Conservation (phyloP, 2,113 vertebrate species). For the Rhinoderma darwinii region DNA sequence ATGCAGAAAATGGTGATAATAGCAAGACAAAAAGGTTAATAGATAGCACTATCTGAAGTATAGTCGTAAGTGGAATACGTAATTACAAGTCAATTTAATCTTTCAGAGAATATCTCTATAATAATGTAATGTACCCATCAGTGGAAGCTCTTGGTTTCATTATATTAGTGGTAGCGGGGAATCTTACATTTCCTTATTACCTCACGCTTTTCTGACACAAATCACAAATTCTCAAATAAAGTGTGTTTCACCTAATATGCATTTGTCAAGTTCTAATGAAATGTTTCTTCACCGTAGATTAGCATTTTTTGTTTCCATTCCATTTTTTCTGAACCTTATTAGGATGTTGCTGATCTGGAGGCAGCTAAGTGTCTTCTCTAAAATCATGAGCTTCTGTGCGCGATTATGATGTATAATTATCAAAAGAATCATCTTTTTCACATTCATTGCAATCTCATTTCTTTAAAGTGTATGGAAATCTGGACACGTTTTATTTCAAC, state of each 20-base stretch:
- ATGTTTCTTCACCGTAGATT: background rate
- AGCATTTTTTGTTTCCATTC: background rate
- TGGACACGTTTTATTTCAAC: background rate
- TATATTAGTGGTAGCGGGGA: constrained; percentile 16
- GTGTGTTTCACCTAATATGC: constrained; percentile 30
- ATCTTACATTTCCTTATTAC: constrained; percentile 19
- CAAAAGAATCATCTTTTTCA: background rate
- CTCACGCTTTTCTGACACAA: background rate
- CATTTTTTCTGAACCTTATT: background rate
- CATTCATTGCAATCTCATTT: background rate
- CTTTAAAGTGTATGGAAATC: background rate
- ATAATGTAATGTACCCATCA: constrained; percentile 26
- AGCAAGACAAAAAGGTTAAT: constrained; percentile 44
- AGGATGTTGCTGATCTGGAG: background rate
- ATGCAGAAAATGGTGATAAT: constrained; percentile 28
- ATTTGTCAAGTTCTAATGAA: constrained; percentile 10
- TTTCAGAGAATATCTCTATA: constrained; percentile 29
- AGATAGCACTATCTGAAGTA: constrained; percentile 34
- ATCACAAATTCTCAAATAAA: constrained; percentile 25
- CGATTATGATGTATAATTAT: background rate
- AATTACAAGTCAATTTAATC: constrained; percentile 46
- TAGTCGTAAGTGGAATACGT: constrained; percentile 31
- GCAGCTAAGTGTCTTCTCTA: background rate
- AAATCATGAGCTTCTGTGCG: background rate
- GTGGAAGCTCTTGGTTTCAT: constrained; percentile 35